A percentile compares a stretch with the other conserved stretches of the same genome.
These are phyloP conservation scores for Lathronympha strigana DNA, from an alignment of 2,888 invertebrate species.

Conservation along the genomic window DNA sequence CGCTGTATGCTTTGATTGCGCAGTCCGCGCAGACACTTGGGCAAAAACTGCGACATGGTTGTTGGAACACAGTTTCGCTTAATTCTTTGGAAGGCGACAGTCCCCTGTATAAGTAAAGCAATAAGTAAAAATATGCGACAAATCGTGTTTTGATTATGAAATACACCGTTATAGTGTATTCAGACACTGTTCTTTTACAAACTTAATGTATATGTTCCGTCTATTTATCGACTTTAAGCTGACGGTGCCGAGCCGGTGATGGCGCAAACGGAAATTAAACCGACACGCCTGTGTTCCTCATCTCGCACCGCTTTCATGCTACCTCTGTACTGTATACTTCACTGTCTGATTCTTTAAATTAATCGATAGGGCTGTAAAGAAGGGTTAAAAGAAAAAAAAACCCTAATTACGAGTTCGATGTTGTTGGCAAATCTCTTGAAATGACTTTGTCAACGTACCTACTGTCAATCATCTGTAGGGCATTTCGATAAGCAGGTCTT, in stretches of 20 bases:
- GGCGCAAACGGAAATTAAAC: conserved; percentile 65
- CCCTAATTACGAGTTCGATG: background rate
- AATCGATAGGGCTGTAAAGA: background rate
- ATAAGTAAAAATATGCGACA: background rate
- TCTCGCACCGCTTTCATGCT: conserved; percentile 38
- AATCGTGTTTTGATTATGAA: conserved; percentile 28
- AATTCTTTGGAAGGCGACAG: conserved; percentile 5
- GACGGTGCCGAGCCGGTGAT: conserved; percentile 40
- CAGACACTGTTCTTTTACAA: no score
- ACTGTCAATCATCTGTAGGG: background rate
- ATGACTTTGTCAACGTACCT: background rate
- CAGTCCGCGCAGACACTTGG: background rate
- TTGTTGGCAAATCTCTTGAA: background rate
- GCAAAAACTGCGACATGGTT: conserved; percentile 19
- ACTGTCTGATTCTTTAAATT: background rate
- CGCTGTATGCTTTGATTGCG: conserved; percentile 27
- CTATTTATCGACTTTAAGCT: background rate
- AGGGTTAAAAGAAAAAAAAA: background rate
- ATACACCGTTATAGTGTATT: no score
- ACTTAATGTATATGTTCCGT: no score
- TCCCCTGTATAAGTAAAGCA: background rate
- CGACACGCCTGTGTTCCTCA: conserved; percentile 59
- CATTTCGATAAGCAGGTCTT: background rate
- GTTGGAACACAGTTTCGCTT: conserved; percentile 6
- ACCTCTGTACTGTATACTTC: conserved; percentile 23